Percentiles rank a stretch among this genome's conserved stretches.
phyloP scores from a whole-genome alignment of 2,113 vertebrate genomes.

The Rhinolophus ferrumequinum region DNA sequence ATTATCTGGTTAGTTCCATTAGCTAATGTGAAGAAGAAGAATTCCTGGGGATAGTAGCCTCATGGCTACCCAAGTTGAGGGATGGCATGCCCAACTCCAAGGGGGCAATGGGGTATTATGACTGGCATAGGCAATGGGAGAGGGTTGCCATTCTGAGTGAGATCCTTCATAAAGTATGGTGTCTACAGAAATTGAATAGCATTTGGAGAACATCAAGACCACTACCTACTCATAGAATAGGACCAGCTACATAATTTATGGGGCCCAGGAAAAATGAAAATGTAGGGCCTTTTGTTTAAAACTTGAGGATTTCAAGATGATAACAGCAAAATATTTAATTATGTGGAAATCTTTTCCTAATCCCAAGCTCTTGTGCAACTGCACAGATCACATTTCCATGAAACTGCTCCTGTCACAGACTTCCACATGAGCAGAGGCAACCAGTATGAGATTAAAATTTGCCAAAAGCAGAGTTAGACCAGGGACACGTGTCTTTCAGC shows the following conservation, averaged over 20 bases:
- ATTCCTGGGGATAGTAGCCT: background rate
- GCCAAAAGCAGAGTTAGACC: background rate
- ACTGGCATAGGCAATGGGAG: background rate
- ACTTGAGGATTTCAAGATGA: background rate
- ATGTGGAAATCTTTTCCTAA: background rate
- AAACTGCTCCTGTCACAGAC: background rate
- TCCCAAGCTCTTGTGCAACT: background rate
- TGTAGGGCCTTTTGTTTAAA: background rate
- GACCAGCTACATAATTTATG: background rate
- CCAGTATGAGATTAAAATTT: background rate
- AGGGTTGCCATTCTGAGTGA: background rate
- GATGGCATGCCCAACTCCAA: background rate
- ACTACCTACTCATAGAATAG: background rate
- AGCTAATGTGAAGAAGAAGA: background rate
- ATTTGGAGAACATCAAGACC: background rate
- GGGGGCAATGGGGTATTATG: background rate
- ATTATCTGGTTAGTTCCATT: background rate
- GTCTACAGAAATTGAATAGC: background rate
- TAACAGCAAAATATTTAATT: background rate
- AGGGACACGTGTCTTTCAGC: background rate
- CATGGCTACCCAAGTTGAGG: background rate
- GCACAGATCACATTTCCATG: background rate
- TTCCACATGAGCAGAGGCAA: background rate
- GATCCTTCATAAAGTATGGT: background rate
- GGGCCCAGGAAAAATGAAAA: background rate